phyloP scores from a whole-genome alignment of 1,140 invertebrate species.

The Diorhabda carinulata region DNA sequence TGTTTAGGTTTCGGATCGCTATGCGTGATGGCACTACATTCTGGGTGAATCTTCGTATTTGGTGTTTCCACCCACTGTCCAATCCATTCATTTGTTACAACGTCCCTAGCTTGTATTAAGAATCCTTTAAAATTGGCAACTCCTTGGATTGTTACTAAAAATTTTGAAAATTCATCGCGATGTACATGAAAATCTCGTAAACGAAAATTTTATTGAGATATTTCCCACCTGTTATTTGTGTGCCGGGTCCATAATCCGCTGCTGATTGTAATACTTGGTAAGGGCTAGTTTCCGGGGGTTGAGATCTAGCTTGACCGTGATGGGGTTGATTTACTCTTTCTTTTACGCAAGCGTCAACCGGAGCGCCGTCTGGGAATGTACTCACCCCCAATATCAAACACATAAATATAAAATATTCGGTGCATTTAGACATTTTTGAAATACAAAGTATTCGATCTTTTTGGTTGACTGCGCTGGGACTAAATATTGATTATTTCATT shows the following conservation, averaged over 20 bases:
- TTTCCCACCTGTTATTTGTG: slow-evolving; percentile 56
- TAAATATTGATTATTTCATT: too few relatives aligned
- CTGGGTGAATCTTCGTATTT: slow-evolving; percentile 68
- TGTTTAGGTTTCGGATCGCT: slow-evolving; percentile 71
- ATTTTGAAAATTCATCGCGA: neutral
- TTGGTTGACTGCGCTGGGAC: too few relatives aligned
- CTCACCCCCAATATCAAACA: slow-evolving; percentile 25
- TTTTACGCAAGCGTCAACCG: slow-evolving; percentile 72
- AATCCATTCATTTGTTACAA: slow-evolving; percentile 64
- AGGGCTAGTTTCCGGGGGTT: slow-evolving; percentile 59
- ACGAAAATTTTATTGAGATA: neutral
- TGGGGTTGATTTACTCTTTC: slow-evolving; percentile 67
- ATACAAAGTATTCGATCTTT: too few relatives aligned
- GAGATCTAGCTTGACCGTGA: slow-evolving; percentile 64
- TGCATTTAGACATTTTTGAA: too few relatives aligned
- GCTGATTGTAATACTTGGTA: slow-evolving; percentile 62
- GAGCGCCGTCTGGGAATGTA: slow-evolving; percentile 70
- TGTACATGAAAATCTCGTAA: neutral
- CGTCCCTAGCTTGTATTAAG: slow-evolving; percentile 74
- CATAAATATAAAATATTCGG: slow-evolving; percentile 12
- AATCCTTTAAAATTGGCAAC: slow-evolving; percentile 66
- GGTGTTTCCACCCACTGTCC: slow-evolving; percentile 66
- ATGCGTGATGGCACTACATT: slow-evolving; percentile 76
- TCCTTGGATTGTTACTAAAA: slow-evolving; percentile 60
- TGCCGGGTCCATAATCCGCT: slow-evolving; percentile 59